Evolutionary conservation across 2,888 invertebrate genomes (phyloP), one percentile per base, ranked within the genome.

Genomic region (Drosophila niveifrons): DNA sequence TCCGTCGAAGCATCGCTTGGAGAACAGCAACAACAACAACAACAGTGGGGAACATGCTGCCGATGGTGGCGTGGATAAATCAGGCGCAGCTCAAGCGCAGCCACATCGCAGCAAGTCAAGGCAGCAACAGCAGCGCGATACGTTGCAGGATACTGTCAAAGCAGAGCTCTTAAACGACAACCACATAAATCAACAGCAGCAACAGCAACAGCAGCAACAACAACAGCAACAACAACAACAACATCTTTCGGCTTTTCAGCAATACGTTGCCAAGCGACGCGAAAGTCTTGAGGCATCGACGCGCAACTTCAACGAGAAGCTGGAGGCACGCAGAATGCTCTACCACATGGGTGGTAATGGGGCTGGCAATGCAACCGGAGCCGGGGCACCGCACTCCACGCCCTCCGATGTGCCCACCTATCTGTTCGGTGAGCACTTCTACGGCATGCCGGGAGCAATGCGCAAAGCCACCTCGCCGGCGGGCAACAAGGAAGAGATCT

Each of bases 241-340:
- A 29, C 78, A 85, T 53, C 68, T 85, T 0, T 90, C 90, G 10
- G 86, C 90, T 6, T 90, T 90, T 43, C 83, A 91, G 69, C 89
- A 90, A 68, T 91, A 91, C 91, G 90, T 89, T 18, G 91, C 91
- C 18, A 91, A 90, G 80, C 78, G 92, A 65, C 88, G 92, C 9
- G 90, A 92, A 66, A 91, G 92, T 72, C 79, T 92, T 28, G 92
- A 92, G 71, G 90, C 90, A 66, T 91, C 92, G 7, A 87, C 90
- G 58, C 90, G 91, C 68, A 89, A 86, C 72, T 91, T 91, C 73
- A 91, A 91, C 90, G 92, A 91, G 74, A 92, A 92, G 69, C 90
- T 91, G 76, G 90, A 91, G 81, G 91, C 91, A 65, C 92, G 91
- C 66, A 91, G 90, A 81, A 92, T 92, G 92, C 92, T 92, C 78